Conservation (phyloP, 2,113 vertebrate genomes). For the Coryphaenoides rupestris region DNA sequence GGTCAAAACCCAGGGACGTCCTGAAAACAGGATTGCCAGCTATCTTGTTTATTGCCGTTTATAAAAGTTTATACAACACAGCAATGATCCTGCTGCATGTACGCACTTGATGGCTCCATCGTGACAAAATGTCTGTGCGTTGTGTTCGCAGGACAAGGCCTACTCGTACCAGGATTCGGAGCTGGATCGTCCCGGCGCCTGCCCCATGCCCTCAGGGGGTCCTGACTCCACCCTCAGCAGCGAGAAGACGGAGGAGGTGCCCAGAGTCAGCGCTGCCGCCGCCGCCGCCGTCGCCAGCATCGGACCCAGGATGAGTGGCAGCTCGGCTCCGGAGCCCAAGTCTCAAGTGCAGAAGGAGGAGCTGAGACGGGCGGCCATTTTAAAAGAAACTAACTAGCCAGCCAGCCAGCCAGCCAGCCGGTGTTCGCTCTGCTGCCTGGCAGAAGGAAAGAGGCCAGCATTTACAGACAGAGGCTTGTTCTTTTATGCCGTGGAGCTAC, state of each 20-base stretch:
- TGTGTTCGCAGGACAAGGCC: slow-evolving; percentile 79
- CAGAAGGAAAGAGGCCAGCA: too few species aligned
- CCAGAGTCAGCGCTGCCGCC: not conserved
- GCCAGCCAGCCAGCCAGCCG: too few species aligned
- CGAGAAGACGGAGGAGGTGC: slow-evolving; percentile 70
- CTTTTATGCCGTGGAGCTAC: not conserved
- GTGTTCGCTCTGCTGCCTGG: too few species aligned
- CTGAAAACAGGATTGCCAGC: too few species aligned
- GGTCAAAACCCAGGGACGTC: too few species aligned
- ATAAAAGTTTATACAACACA: too few species aligned
- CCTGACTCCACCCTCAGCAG: slow-evolving; percentile 89
- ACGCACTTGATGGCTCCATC: not conserved
- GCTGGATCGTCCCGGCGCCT: slow-evolving; percentile 72
- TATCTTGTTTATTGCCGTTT: too few species aligned
- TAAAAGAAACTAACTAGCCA: too few species aligned
- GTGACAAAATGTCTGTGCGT: not conserved
- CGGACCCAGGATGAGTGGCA: slow-evolving; percentile 31
- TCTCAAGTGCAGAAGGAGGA: slow-evolving; percentile 2
- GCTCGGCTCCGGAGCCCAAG: slow-evolving; percentile 14
- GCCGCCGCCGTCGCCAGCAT: slow-evolving; percentile 21
- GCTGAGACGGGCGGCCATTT: not conserved
- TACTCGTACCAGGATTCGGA: slow-evolving; percentile 79
- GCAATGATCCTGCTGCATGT: not conserved
- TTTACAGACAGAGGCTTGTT: too few species aligned
- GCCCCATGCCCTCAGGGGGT: slow-evolving; percentile 81